Percentiles rank a stretch among this genome's conserved stretches.
Evolutionary conservation across 2,888 invertebrate genomes (phyloP).

Genomic region (Zele albiditarsus): DNA sequence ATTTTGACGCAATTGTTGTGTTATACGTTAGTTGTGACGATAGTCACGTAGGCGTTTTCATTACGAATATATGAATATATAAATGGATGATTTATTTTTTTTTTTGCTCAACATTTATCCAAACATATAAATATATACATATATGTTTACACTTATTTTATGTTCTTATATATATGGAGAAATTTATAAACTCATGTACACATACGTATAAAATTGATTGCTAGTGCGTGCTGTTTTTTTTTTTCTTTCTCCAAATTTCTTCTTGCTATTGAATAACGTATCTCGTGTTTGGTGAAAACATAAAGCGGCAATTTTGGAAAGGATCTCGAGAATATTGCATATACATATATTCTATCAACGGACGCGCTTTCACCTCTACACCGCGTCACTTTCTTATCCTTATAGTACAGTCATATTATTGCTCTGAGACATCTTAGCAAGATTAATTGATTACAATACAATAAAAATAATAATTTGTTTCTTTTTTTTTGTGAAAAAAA

Average conservation of each 20-base stretch:
- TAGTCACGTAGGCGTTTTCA: constrained; percentile 10
- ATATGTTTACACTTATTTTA: background rate
- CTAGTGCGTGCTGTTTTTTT: background rate
- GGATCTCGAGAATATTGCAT: constrained; percentile 23
- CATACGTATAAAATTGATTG: background rate
- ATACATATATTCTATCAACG: constrained; percentile 14
- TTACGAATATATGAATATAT: background rate
- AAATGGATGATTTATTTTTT: background rate
- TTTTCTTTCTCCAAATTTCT: background rate
- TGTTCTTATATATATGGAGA: background rate
- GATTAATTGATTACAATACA: constrained; percentile 11
- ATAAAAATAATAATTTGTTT: too few relatives aligned
- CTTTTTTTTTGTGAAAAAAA: background rate
- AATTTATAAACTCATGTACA: background rate
- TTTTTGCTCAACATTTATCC: background rate
- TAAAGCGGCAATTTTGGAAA: constrained; percentile 39
- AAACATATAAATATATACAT: background rate
- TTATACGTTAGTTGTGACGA: background rate
- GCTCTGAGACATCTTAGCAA: background rate
- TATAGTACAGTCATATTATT: constrained; percentile 14
- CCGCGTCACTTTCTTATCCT: constrained; percentile 41
- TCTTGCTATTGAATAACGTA: background rate
- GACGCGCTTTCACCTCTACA: constrained; percentile 27
- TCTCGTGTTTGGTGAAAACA: constrained; percentile 30
- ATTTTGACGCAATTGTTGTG: background rate